phyloP scores from a whole-genome alignment of 2,797 vertebrate genomes.

The Coregonus suidteri region DNA sequence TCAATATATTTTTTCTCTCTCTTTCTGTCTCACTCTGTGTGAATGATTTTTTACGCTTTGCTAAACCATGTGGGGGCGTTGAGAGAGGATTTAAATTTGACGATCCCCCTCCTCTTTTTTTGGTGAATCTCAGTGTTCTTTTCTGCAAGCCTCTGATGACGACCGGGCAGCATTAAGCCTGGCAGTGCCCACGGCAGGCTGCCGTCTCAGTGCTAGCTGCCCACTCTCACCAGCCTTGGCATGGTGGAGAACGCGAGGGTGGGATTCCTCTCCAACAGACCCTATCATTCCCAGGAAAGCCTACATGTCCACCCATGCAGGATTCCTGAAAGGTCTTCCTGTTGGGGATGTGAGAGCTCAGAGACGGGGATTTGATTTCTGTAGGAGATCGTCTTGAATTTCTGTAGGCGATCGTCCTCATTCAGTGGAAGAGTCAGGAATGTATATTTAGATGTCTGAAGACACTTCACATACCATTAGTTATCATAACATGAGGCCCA shows the following conservation, averaged over 20 bases:
- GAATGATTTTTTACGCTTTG: constrained; percentile 85
- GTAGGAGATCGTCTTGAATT: constrained; percentile 47
- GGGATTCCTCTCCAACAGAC: constrained; percentile 82
- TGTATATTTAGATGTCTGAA: constrained; percentile 53
- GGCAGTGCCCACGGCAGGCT: constrained; percentile 84
- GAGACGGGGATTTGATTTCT: constrained; percentile 56
- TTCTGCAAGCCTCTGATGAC: constrained; percentile 80
- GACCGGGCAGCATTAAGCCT: constrained; percentile 82
- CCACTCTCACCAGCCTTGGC: constrained; percentile 81
- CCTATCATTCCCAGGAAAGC: constrained; percentile 82
- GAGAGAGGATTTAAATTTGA: constrained; percentile 84
- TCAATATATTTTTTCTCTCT: constrained; percentile 63
- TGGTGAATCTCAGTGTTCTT: constrained; percentile 77
- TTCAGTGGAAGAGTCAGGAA: constrained; percentile 39
- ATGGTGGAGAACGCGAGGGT: constrained; percentile 74
- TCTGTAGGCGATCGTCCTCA: constrained; percentile 50
- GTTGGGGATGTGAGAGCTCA: constrained; percentile 56
- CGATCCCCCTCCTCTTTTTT: constrained; percentile 70
- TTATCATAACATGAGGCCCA: constrained; percentile 35
- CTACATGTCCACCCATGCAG: constrained; percentile 82
- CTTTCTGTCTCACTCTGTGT: constrained; percentile 71
- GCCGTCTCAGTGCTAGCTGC: constrained; percentile 77
- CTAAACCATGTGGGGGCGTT: constrained; percentile 83
- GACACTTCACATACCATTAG: constrained; percentile 37
- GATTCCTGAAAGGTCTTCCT: constrained; percentile 77